These are phyloP conservation scores for Propithecus perrieri DNA, from an alignment of 2,797 vertebrate species.

Conservation along the genomic window DNA sequence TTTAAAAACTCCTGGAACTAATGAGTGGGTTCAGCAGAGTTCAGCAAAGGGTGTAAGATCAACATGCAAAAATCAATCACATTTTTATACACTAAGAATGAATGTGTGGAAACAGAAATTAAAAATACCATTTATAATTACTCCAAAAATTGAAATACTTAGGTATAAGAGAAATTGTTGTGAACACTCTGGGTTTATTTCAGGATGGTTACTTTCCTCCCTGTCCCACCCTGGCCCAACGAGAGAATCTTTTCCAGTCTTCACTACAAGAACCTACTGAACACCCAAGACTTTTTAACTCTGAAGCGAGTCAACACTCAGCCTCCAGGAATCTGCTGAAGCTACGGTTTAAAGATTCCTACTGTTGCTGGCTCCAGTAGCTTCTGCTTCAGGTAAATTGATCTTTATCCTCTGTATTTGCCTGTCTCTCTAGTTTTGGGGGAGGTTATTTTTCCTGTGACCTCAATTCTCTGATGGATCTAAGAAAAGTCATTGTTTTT, in stretches of 20 bases:
- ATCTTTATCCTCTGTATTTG: neutral
- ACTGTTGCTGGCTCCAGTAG: neutral
- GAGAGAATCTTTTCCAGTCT: neutral
- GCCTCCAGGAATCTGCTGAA: neutral
- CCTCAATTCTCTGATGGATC: neutral
- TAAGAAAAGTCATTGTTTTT: neutral
- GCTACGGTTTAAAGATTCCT: neutral
- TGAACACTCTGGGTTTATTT: neutral
- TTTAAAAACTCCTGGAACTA: neutral
- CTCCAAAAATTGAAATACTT: neutral
- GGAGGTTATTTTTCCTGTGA: neutral
- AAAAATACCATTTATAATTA: neutral
- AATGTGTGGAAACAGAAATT: neutral
- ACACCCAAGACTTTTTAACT: neutral
- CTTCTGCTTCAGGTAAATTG: neutral
- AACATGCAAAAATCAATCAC: neutral
- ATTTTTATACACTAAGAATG: neutral
- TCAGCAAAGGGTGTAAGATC: neutral
- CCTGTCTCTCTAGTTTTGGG: neutral
- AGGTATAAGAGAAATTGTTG: neutral
- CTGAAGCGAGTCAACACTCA: neutral
- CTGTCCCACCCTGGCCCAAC: neutral
- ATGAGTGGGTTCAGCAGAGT: neutral
- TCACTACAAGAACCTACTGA: neutral
- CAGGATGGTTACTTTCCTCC: neutral